Conservation (phyloP, 2,888 invertebrate species). For the Schizaphis graminum region DNA sequence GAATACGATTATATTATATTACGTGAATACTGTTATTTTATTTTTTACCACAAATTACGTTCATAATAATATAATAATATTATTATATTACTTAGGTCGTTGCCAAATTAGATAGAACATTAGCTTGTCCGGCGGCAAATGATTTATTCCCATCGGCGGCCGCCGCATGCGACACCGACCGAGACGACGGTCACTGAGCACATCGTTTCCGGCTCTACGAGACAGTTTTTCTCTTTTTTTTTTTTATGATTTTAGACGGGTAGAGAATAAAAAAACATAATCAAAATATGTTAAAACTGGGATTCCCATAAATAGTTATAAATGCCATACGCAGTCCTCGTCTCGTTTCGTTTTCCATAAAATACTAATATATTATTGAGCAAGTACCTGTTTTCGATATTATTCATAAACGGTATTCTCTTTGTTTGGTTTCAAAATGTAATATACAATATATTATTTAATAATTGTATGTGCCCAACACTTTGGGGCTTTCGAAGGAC, state of each 20-base stretch:
- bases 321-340: neutral
- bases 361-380: constrained; percentile 22
- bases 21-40: constrained; percentile 25
- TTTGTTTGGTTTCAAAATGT: neutral
- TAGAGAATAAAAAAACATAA: constrained; percentile 5
- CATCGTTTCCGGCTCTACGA: constrained; percentile 34
- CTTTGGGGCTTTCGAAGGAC: no score
- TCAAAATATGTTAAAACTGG: neutral
- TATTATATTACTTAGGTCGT: neutral
- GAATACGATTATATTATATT: constrained; percentile 20
- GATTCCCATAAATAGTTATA: neutral
- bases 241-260: neutral
- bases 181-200: neutral
- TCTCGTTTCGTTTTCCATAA: constrained; percentile 5
- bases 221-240: constrained; percentile 6
- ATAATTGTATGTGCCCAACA: no score
- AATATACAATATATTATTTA: neutral
- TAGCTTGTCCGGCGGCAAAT: constrained; percentile 43
- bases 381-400: neutral
- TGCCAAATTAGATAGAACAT: constrained; percentile 54
- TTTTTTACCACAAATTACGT: constrained; percentile 36
- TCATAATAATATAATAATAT: neutral
- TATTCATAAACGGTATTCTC: neutral
- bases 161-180: constrained; percentile 28
- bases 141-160: constrained; percentile 48